Base-by-base conservation (phyloP, 2,113 vertebrate species). In the Haemorhous mexicanus region DNA sequence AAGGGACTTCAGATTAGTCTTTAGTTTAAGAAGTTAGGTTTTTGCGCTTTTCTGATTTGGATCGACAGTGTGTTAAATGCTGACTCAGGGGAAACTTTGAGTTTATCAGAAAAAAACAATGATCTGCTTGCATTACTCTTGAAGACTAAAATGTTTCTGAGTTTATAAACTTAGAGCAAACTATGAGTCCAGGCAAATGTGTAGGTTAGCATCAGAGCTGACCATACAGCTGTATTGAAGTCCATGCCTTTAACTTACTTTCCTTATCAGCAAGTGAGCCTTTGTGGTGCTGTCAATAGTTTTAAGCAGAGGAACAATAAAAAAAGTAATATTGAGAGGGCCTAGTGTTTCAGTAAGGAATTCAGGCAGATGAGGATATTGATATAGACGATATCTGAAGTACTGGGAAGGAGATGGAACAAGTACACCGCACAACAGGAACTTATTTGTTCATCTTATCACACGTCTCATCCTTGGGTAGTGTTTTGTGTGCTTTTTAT, bases 151-250 rank as follows among this genome's bases (percentile, higher is more conserved):
- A 16, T 2, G 11, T 15, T 74, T 58, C 39, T 26, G 35, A 77
- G 28, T 55, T 70, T 61, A 24, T 27, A 59, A 81, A 78, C 63
- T 63, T 74, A 7, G 0, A 30, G 55, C 8, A 35, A 74, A 16
- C 75, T 46, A 1, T 2, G 10, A 43, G 50, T 55, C 70, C 0
- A 0, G 50, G 7, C 0, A 6, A 56, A 56, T 13, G 1, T 1
- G 1, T 73, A 53, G 39, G 17, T 24, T 61, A 22, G 68, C 32
- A 5, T 33, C 20, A 33, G 64, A 63, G 21, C 53, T 30, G 37
- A 56, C 39, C 1, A 0, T 26, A 62, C 11, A 19, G 4, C 55
- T 63, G n/a, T 22, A 0, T 9, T 41, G 37, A 33, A 55, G 69
- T 50, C 56, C 8, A 13, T 64, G 28, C 24, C 41, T 95, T 74